Base-by-base conservation (phyloP, 1,140 invertebrate genomes). In the Trachymyrmex cornetzi region DNA sequence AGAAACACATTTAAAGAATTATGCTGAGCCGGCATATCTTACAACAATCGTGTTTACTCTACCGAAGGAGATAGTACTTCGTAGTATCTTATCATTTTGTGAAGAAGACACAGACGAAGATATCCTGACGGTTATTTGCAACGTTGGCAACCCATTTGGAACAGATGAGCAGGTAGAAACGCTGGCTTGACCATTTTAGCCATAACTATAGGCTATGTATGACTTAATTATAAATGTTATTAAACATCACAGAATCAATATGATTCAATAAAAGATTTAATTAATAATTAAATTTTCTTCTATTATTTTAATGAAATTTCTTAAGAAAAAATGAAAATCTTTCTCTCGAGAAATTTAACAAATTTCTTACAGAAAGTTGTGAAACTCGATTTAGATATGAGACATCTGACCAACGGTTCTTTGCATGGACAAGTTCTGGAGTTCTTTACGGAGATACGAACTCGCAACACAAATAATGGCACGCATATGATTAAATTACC, bases 311-410 rank as follows among this genome's bases (percentile, higher is more conserved):
- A 44, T 22, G 3, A 48, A 22, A 6, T 27, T 71, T 50, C n/a
- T 59, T 24, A 30, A 14, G 9, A 34, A 38, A 22, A 14, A 38
- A 59, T 16, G 9, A 77, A 24, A 22, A 34, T 19, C 14, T 50
- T 53, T 44, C 12, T 53, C 14, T 80, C 2, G 3, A 30, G 2
- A 14, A 50, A 80, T 80, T 34, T 6, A 77, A 48, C 1, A n/a
- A 55, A 24, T 75, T 79, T 55, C 34, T 91, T 91, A 3, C 74
- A 95, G 81, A 93, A 94, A 92, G 89, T 24, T 38, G 67, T 95
- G 3, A 89, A 44, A 16, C 87, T 95, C 30, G 93, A 95, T 81
- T 91, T 96, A 22, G 94, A 95, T 74, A 94, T 95, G 93, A 94
- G 91, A 53, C 71, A 92, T 48, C 84, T 94, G 11, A 88, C 94